These are phyloP conservation scores for Lucinisca nassula DNA, from an alignment of 2,888 invertebrate genomes.

Conservation along the genomic window DNA sequence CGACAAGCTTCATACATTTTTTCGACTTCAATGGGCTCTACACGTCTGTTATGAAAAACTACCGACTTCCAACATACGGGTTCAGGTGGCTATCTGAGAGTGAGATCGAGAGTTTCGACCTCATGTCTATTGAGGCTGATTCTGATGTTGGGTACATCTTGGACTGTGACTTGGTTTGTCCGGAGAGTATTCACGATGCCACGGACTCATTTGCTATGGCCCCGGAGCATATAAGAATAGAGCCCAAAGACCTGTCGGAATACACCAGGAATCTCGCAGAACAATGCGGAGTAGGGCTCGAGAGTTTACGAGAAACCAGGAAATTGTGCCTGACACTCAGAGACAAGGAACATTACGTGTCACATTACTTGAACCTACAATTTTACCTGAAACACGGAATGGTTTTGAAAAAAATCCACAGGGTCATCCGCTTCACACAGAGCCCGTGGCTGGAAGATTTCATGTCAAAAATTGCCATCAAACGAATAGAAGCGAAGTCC, in stretches of 20 bases:
- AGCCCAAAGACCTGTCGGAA: conserved; percentile 13
- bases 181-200: not conserved
- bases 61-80: conserved; percentile 18
- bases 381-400: not conserved
- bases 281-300: not conserved
- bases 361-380: not conserved
- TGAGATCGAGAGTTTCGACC: conserved; percentile 2
- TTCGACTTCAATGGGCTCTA: conserved; percentile 27
- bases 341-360: not conserved
- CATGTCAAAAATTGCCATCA: not conserved
- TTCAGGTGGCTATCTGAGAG: conserved; percentile 15
- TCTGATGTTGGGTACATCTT: conserved; percentile 19
- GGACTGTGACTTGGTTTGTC: conserved; percentile 13
- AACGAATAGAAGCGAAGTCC: not conserved
- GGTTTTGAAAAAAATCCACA: not conserved
- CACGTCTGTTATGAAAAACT: not conserved
- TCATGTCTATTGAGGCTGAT: not conserved
- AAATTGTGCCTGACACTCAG: not conserved
- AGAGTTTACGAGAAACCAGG: not conserved
- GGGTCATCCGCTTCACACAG: not conserved
- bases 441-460: not conserved
- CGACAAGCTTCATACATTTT: not conserved
- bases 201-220: conserved; percentile 7
- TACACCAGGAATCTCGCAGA: not conserved
- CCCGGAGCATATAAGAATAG: conserved; percentile 1